Percentiles rank a stretch among this genome's conserved stretches.
These are phyloP conservation scores for Macrochelys suwanniensis DNA, from an alignment of 2,797 vertebrate genomes.

Conservation along the genomic window DNA sequence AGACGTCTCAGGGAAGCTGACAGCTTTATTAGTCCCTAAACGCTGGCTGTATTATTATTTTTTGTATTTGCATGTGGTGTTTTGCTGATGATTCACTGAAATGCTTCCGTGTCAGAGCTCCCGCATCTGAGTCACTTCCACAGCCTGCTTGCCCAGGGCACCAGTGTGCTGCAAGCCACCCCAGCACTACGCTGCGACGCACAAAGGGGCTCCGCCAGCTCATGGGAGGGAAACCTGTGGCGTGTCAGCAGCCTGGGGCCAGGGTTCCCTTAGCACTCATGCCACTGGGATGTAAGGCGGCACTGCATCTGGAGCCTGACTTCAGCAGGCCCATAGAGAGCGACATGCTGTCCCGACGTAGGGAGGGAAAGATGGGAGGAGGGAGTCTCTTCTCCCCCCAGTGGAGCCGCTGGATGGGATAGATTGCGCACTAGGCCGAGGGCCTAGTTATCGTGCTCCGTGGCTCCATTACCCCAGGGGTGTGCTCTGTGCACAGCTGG, in stretches of 20 bases:
- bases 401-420: not conserved
- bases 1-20: not conserved
- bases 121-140: not conserved
- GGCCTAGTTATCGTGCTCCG: not conserved
- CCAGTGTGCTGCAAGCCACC: not conserved
- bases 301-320: not conserved
- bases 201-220: rapidly evolving
- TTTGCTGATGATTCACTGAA: slow-evolving; percentile 21
- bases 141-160: not conserved
- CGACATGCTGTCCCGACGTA: no score
- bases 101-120: not conserved
- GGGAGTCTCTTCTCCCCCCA: not conserved
- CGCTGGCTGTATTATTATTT: not conserved
- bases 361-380: not conserved
- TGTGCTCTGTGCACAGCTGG: not conserved
- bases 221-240: not conserved
- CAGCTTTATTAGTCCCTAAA: not conserved
- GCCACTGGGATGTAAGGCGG: not conserved
- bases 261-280: not conserved
- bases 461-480: not conserved
- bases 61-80: not conserved
- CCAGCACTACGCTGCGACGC: rapidly evolving
- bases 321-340: not conserved
- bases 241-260: not conserved
- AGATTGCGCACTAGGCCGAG: not conserved